Evolutionary conservation across 92 coral and sea anemone species (phyloP), one percentile per base, ranked within the genome.

Genomic region (Epizoanthus fatuus): DNA sequence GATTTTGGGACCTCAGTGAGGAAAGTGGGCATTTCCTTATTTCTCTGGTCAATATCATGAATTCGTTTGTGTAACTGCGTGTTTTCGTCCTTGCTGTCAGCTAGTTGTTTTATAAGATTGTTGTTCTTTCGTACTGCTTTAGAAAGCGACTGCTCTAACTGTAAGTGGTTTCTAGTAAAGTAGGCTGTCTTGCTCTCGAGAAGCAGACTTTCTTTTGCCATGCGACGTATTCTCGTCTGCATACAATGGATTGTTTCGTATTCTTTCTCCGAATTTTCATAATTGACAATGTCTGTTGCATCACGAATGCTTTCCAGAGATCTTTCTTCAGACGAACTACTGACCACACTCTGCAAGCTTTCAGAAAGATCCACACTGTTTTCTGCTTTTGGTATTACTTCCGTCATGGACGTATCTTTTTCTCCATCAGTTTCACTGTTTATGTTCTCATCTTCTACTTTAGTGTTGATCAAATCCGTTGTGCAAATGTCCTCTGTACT

Each of bases 181-280:
- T 79, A 60, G 5, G 95, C 86, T 4, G 98, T 91, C 78, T 84
- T 87, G 63, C 32, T 81, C 74, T 94, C 98, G 20, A 94, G 87
- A 37, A 84, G 72, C 39, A 94, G 88, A 15, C 86, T 90, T 79
- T 94, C 98, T 59, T 92, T 90, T 57, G 92, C 87, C 84, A 92
- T 92, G 49, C 86, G 75, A 20, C 94, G 75, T 9, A 92, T 81
- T 49, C 86, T 86, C 20, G 78, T 62, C 53, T 54, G 60, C 19
- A 68, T 81, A 59, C 47, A 55, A 14, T 63, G 72, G 29, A 53
- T 32, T 25, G 75, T 9, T 17, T 59, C 77, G 35, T 69, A 40
- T 20, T 62, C 44, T 22, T 63, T 62, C 49, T 39, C 75, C 35
- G 17, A 16, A 0, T 8, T 16, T 40, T 39, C 14, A 15, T 58